These are phyloP conservation scores for Thripadectes ignobilis DNA, from an alignment of 2,797 vertebrate species.

Conservation along the genomic window DNA sequence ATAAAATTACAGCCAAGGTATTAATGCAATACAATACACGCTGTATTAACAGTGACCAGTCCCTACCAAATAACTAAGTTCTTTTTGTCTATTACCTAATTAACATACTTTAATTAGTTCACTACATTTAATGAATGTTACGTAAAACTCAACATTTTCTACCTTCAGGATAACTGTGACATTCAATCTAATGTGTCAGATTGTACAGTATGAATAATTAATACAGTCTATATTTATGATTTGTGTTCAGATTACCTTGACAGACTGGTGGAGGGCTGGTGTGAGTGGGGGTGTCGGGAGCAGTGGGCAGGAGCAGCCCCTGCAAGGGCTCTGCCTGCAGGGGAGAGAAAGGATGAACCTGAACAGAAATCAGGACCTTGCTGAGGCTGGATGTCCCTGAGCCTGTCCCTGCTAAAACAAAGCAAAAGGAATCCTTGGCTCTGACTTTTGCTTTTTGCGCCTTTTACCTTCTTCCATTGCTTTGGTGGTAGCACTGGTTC, in stretches of 20 bases:
- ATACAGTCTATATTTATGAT: constrained; percentile 63
- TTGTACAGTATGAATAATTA: constrained; percentile 72
- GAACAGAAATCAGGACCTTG: not conserved
- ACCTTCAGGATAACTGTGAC: constrained; percentile 66
- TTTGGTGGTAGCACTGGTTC: not conserved
- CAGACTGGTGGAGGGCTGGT: not conserved
- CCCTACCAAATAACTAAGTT: constrained; percentile 73
- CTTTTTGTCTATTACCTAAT: constrained; percentile 77
- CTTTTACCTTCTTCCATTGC: not conserved
- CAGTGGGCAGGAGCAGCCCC: not conserved
- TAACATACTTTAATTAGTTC: constrained; percentile 80
- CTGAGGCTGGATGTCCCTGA: not conserved
- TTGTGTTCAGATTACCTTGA: not conserved
- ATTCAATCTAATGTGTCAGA: constrained; percentile 66
- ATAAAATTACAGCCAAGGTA: constrained; percentile 74
- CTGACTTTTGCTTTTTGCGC: not conserved
- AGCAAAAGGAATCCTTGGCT: not conserved
- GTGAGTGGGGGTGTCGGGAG: not conserved
- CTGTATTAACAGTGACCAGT: constrained; percentile 78
- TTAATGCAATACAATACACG: constrained; percentile 72
- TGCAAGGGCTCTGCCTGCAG: not conserved
- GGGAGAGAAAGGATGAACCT: not conserved
- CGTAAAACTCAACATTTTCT: constrained; percentile 71
- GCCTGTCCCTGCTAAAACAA: not conserved
- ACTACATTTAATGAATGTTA: constrained; percentile 73